A percentile compares a stretch with the other conserved stretches of the same genome.
Evolutionary conservation across 35 echinoderm and acorn worm genomes (phyloP).

Genomic region (Ptychodera flava): DNA sequence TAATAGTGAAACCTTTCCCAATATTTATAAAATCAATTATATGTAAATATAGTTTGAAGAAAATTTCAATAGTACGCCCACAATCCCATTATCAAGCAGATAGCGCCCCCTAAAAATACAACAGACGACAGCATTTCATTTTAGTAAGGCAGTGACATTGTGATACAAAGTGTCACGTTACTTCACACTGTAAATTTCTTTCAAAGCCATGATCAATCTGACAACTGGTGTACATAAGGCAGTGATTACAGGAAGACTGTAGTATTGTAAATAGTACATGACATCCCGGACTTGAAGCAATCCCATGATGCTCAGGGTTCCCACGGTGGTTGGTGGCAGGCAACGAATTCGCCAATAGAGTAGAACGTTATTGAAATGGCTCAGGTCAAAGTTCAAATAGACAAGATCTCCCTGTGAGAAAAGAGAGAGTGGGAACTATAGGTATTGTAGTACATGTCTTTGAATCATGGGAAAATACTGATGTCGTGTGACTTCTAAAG

Average conservation of each 20-base stretch:
- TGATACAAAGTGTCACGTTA: not conserved
- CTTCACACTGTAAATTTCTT: constrained; percentile 51
- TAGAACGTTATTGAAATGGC: constrained; percentile 47
- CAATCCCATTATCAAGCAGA: too few species aligned
- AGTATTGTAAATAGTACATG: constrained; percentile 71
- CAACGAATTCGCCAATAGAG: constrained; percentile 56
- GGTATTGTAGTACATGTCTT: too few species aligned
- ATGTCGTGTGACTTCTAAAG: too few species aligned
- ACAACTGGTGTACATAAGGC: constrained; percentile 63
- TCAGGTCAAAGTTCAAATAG: constrained; percentile 47
- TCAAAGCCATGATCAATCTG: constrained; percentile 42
- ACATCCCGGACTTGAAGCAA: constrained; percentile 51
- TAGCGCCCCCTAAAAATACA: too few species aligned
- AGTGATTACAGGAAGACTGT: constrained; percentile 61
- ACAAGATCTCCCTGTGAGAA: constrained; percentile 59
- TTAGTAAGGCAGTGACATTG: too few species aligned
- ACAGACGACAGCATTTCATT: too few species aligned
- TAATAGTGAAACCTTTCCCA: too few species aligned
- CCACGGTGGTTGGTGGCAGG: constrained; percentile 53
- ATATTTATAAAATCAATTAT: too few species aligned
- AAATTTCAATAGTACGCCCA: too few species aligned
- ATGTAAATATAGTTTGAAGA: too few species aligned
- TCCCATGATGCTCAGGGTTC: constrained; percentile 56
- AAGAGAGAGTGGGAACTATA: too few species aligned
- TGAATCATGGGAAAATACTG: too few species aligned